Evolutionary conservation across 2,797 vertebrate genomes (phyloP).

Genomic region (Falco berigora): DNA sequence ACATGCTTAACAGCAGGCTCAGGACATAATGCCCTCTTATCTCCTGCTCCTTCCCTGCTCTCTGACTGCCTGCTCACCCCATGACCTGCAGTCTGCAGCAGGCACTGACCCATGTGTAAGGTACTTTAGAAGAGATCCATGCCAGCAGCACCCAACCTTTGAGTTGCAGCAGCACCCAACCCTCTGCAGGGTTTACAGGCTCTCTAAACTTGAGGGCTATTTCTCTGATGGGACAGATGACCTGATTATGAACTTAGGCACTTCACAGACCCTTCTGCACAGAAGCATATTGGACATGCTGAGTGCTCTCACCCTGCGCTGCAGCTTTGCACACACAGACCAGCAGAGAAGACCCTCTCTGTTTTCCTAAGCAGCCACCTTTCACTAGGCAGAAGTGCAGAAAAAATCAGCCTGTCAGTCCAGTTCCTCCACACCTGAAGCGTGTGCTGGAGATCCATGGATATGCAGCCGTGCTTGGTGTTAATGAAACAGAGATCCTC

Average conservation of each 20-base stretch:
- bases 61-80: not conserved
- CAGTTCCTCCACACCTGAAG: not conserved
- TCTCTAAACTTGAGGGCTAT: not conserved
- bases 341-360: not conserved
- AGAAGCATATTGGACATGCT: accelerated
- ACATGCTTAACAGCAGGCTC: not conserved
- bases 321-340: not conserved
- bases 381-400: not conserved
- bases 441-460: accelerated
- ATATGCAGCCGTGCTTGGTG: no score
- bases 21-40: not conserved
- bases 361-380: not conserved
- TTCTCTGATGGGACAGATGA: not conserved
- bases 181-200: no score
- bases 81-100: not conserved
- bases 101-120: not conserved
- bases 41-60: not conserved
- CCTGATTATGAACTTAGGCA: no score
- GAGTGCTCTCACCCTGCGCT: not conserved
- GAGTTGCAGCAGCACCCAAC: not conserved
- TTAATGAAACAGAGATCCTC: not conserved
- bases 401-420: not conserved
- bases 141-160: accelerated
- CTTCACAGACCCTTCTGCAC: not conserved
- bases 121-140: no score